Conservation (phyloP, 2,113 vertebrate genomes). For the Ageneiosus marmoratus region DNA sequence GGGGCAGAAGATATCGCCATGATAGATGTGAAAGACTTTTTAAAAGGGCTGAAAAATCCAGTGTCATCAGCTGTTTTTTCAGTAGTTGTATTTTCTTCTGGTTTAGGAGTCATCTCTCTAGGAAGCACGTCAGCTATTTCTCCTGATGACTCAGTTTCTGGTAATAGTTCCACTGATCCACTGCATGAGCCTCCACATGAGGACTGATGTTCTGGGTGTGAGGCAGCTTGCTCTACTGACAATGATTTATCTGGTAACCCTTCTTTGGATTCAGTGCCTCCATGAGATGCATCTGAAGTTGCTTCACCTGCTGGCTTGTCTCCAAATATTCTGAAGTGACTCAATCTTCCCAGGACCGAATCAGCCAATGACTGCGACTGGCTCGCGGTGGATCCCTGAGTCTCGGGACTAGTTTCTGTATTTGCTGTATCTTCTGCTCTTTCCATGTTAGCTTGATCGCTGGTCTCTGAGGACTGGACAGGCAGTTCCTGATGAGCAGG, state of each 20-base stretch:
- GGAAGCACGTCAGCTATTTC: slow-evolving; percentile 69
- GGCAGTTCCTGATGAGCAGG: slow-evolving; percentile 68
- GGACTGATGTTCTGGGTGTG: slow-evolving; percentile 55
- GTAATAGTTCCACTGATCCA: slow-evolving; percentile 70
- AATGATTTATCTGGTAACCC: slow-evolving; percentile 48
- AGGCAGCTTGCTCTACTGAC: slow-evolving; percentile 40
- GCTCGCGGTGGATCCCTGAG: slow-evolving; percentile 53
- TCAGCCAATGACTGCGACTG: slow-evolving; percentile 76
- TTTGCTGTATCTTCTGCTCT: slow-evolving; percentile 47
- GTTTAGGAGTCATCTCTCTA: slow-evolving; percentile 48
- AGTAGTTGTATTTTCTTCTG: slow-evolving; percentile 54
- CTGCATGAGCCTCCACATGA: slow-evolving; percentile 64
- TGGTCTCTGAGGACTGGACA: slow-evolving; percentile 63
- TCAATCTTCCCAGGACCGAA: slow-evolving; percentile 81
- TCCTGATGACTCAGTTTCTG: slow-evolving; percentile 74
- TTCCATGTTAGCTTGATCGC: slow-evolving; percentile 48
- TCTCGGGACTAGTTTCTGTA: slow-evolving; percentile 23
- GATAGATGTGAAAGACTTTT: slow-evolving; percentile 85
- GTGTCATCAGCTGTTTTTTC: slow-evolving; percentile 58
- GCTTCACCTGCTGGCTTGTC: slow-evolving; percentile 53
- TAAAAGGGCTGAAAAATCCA: slow-evolving; percentile 87
- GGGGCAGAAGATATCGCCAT: slow-evolving; percentile 67
- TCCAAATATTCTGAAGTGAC: slow-evolving; percentile 77
- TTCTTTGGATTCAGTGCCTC: slow-evolving; percentile 54
- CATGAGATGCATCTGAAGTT: slow-evolving; percentile 47